These are phyloP conservation scores for Ips nitidus DNA, from an alignment of 1,140 invertebrate species.

Conservation along the genomic window DNA sequence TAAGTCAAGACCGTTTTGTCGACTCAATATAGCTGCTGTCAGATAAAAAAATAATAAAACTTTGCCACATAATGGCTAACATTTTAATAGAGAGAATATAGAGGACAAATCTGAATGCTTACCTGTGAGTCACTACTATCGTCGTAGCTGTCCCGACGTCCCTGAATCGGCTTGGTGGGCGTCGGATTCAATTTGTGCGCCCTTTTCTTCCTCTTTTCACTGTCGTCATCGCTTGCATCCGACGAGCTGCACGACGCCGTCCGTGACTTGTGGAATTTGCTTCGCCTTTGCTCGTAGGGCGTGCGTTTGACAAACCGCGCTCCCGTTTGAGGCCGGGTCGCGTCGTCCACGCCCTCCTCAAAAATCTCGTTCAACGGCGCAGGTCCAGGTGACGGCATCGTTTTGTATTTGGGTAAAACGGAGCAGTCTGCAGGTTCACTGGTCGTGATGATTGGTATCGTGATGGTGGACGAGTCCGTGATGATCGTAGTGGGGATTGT, in stretches of 20 bases:
- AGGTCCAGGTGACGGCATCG: constrained; percentile 57
- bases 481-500: constrained; percentile 55
- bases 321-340: constrained; percentile 37
- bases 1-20: too few species aligned
- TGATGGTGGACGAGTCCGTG: constrained; percentile 59
- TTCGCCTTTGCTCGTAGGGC: constrained; percentile 65
- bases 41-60: too few species aligned
- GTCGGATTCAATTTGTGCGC: constrained; percentile 69
- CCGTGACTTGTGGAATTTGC: constrained; percentile 73
- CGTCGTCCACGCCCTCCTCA: constrained; percentile 62
- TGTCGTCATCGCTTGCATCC: constrained; percentile 89
- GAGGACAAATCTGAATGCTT: constrained; percentile 39
- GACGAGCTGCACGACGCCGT: constrained; percentile 87
- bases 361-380: constrained; percentile 71
- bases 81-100: neutral
- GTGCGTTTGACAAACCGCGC: constrained; percentile 48
- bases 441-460: constrained; percentile 59
- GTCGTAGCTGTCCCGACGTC: constrained; percentile 71
- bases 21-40: too few species aligned
- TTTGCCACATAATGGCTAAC: too few species aligned
- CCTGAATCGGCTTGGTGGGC: constrained; percentile 59
- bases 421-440: constrained; percentile 50
- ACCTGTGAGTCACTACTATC: constrained; percentile 77
- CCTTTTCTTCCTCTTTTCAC: constrained; percentile 76
- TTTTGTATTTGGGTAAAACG: constrained; percentile 57